phyloP scores from a whole-genome alignment of 2,113 vertebrate species.

The Antechinus stuartii region DNA sequence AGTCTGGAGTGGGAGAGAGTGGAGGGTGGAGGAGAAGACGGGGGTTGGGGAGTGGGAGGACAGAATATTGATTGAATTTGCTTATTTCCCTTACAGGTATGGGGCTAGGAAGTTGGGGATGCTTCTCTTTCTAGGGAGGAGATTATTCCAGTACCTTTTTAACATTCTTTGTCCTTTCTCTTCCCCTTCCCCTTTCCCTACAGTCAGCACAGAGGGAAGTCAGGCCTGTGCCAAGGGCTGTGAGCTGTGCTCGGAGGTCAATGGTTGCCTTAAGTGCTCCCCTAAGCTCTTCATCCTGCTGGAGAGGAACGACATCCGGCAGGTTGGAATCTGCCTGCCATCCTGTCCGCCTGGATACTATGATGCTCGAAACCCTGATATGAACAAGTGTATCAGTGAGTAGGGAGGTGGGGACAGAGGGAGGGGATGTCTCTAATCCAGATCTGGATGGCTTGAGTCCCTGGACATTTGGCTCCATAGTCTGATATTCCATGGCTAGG shows the following conservation, averaged over 20 bases:
- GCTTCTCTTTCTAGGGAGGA: background rate
- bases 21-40: no score
- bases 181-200: constrained; percentile 43
- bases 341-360: constrained; percentile 97
- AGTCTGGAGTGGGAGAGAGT: background rate
- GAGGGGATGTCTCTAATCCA: background rate
- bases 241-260: constrained; percentile 96
- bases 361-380: constrained; percentile 95
- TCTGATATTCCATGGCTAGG: background rate
- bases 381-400: constrained; percentile 99
- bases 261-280: constrained; percentile 96
- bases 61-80: background rate
- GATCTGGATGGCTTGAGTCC: background rate
- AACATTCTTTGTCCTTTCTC: background rate
- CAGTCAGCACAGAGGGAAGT: constrained; percentile 94
- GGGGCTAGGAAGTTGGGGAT: background rate
- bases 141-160: background rate
- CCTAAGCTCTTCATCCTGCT: constrained; percentile 98
- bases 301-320: constrained; percentile 96
- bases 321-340: constrained; percentile 95
- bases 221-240: constrained; percentile 96
- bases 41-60: background rate
- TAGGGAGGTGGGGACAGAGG: constrained; percentile 47
- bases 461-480: background rate
- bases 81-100: background rate